Evolutionary conservation across 2,888 invertebrate species (phyloP), one percentile per base, ranked within the genome.

Genomic region (Cordilura impudica): DNA sequence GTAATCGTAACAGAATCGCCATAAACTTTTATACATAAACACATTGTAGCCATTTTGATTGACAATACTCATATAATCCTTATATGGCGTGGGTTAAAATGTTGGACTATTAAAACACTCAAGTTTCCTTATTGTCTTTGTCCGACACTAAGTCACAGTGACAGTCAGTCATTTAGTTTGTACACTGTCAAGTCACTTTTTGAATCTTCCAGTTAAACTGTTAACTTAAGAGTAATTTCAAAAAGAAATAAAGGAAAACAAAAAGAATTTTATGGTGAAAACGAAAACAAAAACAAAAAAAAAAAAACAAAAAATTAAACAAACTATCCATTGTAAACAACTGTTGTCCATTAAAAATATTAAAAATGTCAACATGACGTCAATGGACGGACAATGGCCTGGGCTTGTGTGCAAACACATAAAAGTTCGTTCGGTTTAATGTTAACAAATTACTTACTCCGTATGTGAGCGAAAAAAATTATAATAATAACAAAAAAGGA

Each of bases 331-430:
- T 70, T 79, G 79, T 75, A 67, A 75, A 75, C 71, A 79, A 79
- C 75, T 75, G 75, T 51, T 75, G 61, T 79, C 75, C 79, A 79
- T 79, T 79, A 75, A 75, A 75, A 75, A 71, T 71, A 79, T 75
- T 79, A 75, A 75, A 79, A 79, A 63, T 72, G 66, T 71, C 79
- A 75, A 74, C 71, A 75, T 75, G 78, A 78, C 78, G 73, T 73
- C 78, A 78, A 60, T 43, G 51, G 65, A 45, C 51, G 51, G 65
- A 45, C 71, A 60, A 58, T 58, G 45, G 31, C 58, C 53, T 63
- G 63, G 29, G 49, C 54, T 65, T 29, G 31, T 51, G 19, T 47
- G 4, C 4, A 47, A 54, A 31, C 10, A 66, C n/a, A n/a, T n/a
- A n/a, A n/a, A n/a, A n/a, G n/a, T n/a, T n/a, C n/a, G n/a, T n/a